Conservation (phyloP, 2,797 vertebrate genomes). For the Clarias platycephalus region DNA sequence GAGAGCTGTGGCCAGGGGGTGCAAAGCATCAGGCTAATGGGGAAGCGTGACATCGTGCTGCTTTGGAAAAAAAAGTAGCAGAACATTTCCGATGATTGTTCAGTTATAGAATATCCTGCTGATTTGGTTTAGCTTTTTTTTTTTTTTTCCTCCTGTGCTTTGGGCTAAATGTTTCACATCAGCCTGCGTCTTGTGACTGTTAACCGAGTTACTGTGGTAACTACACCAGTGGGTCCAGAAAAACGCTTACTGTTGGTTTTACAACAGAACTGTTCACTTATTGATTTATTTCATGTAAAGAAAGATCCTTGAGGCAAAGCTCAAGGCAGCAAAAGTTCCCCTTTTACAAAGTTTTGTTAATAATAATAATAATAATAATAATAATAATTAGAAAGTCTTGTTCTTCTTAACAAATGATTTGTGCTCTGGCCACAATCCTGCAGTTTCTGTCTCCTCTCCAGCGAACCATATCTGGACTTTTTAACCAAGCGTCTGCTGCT, state of each 20-base stretch:
- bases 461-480: not conserved
- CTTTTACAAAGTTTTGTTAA: not conserved
- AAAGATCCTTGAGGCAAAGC: not conserved
- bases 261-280: not conserved
- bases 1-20: slow-evolving; percentile 37
- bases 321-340: not conserved
- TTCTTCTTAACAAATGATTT: not conserved
- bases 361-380: not conserved
- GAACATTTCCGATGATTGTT: slow-evolving; percentile 11
- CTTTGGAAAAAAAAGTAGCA: not conserved
- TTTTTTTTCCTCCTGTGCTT: not conserved
- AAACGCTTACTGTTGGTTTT: not conserved
- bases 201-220: not conserved
- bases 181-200: not conserved
- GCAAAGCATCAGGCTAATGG: slow-evolving; percentile 35
- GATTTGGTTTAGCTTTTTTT: not conserved
- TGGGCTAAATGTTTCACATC: not conserved
- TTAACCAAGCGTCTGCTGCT: not conserved
- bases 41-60: slow-evolving; percentile 12
- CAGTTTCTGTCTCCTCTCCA: not conserved
- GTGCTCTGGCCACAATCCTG: too few species aligned
- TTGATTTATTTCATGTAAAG: slow-evolving; percentile 11
- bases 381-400: not conserved
- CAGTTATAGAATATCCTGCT: not conserved
- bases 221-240: not conserved